Base-by-base conservation (phyloP, 2,888 invertebrate genomes). In the Diaphora mendica region DNA sequence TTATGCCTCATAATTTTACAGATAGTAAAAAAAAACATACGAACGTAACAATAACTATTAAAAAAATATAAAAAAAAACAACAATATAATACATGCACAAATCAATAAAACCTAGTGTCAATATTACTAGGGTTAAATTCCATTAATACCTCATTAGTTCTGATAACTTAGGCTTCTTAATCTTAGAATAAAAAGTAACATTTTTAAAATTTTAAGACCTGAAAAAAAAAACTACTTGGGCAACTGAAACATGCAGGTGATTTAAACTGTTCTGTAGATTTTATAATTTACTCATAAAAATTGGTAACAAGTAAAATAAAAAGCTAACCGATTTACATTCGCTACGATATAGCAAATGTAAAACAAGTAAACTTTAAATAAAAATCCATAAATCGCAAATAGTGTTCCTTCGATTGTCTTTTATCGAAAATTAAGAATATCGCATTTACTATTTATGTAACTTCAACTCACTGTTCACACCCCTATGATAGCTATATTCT, bases 1-100 rank as follows among this genome's bases (percentile, higher is more conserved):
- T n/a, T 69, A 69, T 69, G 68, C 68, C 39, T 69, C 17, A 20
- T 39, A 26, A 59, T 26, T 68, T 55, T 69, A 39, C 5, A 39
- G 15, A 55, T n/a, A 66, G 15, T 42, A 35, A 5, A 42, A 66
- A 42, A 23, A 51, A 33, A 68, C 13, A 23, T 4, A 51, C 9
- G 44, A 42, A 66, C 17, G 15, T 66, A 26, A 66, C 26, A 26
- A 42, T 5, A 59, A 59, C 55, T 59, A 26, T 20, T 48, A 30
- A 15, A 30, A n/a, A 68, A 68, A 8, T 13, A 17, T 42, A 42
- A 66, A 42, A n/a, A n/a, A 66, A 44, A 67, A 67, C 66, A 44
- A 42, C 39, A 39, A 39, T 26, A 66, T 39, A 26, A 30, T 15
- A 48, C 67, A 67, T 67, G 67, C 67, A 13, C 8, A 67, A 48